A percentile compares a stretch with the other conserved stretches of the same genome.
phyloP scores from a whole-genome alignment of 2,113 vertebrate genomes.

The Phocoena phocoena region DNA sequence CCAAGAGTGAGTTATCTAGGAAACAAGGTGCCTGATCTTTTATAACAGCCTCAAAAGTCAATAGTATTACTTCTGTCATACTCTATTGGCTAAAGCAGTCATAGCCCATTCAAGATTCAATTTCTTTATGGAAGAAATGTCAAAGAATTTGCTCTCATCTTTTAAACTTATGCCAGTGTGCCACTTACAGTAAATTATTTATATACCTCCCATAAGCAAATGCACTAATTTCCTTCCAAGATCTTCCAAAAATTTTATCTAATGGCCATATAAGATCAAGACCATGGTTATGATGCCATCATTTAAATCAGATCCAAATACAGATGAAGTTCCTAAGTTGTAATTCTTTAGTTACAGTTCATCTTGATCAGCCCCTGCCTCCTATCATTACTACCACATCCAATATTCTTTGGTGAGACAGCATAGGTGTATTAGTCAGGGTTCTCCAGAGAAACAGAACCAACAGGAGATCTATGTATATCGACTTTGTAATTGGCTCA shows the following conservation, averaged over 20 bases:
- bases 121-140: neutral
- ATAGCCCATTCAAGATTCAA: neutral
- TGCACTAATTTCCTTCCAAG: neutral
- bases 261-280: neutral
- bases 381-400: neutral
- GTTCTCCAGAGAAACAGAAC: neutral
- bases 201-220: neutral
- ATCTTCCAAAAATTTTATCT: neutral
- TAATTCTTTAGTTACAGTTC: neutral
- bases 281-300: neutral
- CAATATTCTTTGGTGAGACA: neutral
- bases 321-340: neutral
- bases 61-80: neutral
- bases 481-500: neutral
- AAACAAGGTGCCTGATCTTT: neutral
- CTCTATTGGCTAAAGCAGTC: neutral
- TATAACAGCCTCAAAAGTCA: neutral
- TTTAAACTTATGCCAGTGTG: neutral
- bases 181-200: neutral
- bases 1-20: neutral
- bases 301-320: neutral
- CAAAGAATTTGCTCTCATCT: neutral
- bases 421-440: neutral
- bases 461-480: neutral
- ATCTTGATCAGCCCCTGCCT: neutral